phyloP scores from a whole-genome alignment of 2,797 vertebrate genomes.

The Lepidocolaptes lacrymiger region DNA sequence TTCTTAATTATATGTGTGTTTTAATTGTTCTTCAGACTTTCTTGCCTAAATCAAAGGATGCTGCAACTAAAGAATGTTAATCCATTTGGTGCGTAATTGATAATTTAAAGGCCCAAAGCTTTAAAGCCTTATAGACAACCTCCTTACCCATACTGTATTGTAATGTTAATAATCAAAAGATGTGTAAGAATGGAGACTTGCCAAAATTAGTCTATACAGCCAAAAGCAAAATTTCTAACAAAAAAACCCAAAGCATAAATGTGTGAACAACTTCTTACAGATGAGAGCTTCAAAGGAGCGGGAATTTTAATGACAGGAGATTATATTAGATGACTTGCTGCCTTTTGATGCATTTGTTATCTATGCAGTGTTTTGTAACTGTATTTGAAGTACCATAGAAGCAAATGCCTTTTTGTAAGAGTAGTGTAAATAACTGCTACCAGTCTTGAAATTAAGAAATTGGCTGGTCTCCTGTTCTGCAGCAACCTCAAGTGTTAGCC shows the following conservation, averaged over 20 bases:
- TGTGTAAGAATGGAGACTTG: not conserved
- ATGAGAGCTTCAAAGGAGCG: not conserved
- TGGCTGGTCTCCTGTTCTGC: accelerated
- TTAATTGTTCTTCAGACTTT: not conserved
- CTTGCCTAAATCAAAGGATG: not conserved
- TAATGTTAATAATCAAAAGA: not conserved
- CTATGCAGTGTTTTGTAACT: not conserved
- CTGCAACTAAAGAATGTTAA: not conserved
- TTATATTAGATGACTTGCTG: not conserved
- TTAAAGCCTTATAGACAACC: not conserved
- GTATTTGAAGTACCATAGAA: not conserved
- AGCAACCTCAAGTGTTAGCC: not conserved
- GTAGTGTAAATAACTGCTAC: not conserved
- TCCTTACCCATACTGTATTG: not conserved
- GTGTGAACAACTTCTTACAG: not conserved
- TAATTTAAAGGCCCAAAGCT: not conserved
- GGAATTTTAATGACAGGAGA: not conserved
- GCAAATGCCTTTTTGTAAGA: not conserved
- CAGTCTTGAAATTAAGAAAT: not conserved
- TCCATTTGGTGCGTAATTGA: not conserved
- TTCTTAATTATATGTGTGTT: not conserved
- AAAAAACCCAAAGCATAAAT: not conserved
- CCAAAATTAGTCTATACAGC: not conserved
- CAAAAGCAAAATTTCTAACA: not conserved
- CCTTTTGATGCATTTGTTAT: not conserved